Evolutionary conservation across 1,140 invertebrate species (phyloP), one percentile per base, ranked within the genome.

Genomic region (Dendroctonus valens): DNA sequence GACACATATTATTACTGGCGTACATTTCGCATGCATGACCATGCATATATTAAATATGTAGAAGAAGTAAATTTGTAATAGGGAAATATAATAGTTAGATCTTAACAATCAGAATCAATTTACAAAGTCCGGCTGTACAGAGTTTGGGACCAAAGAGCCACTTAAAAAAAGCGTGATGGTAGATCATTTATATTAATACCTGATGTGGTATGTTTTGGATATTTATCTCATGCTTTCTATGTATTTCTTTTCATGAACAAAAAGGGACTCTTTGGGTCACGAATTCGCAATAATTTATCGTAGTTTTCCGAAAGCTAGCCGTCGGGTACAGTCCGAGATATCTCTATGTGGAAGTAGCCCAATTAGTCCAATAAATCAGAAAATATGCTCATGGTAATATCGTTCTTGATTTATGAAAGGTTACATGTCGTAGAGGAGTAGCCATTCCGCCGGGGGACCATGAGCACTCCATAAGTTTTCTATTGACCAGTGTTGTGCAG

Each of bases 381-480:
- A 68, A 68, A 68, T 68, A 68, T 68, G 66, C 59, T 68, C 66
- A 68, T 68, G 54, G 59, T 68, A 68, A 68, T 68, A 68, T 68
- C 60, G 52, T 42, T 26, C 46, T 6, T 62, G 66, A 68, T 68
- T 68, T 68, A 68, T 68, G 60, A 38, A 41, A 41, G 66, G 51
- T 38, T 62, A 68, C 66, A 68, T 68, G 66, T 57, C 59, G 48
- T 57, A 37, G 59, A 62, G 49, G 49, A 68, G 59, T 63, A 62
- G 66, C 66, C 66, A 59, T 59, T 66, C 57, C 39, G 64, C 59
- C 59, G 51, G 44, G 26, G 26, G 55, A 59, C 64, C 55, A 59
- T 52, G 50, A 57, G 46, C 62, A 59, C 55, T 15, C 54, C 26
- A 66, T 52, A 41, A 11, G 39, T 44, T 66, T 41, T 26, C 6